These are phyloP conservation scores for Philopotamus ludificatus DNA, from an alignment of 1,140 invertebrate species.

Conservation along the genomic window DNA sequence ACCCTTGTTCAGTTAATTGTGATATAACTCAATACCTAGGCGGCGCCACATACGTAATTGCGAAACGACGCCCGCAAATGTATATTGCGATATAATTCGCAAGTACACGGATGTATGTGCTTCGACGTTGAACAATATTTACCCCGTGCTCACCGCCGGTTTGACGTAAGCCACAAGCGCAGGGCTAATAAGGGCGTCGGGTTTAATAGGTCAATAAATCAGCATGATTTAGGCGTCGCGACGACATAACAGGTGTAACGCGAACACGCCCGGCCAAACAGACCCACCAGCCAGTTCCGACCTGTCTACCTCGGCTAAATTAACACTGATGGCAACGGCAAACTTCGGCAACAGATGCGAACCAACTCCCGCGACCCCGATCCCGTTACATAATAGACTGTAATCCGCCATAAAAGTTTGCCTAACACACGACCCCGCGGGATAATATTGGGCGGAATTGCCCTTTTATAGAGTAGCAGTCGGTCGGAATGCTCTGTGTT, in stretches of 20 bases:
- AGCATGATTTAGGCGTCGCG: conserved; percentile 6
- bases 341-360: conserved; percentile 13
- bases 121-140: not conserved
- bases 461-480: too few species aligned
- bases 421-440: not conserved
- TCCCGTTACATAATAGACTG: not conserved
- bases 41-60: too few species aligned
- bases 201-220: conserved; percentile 17
- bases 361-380: not conserved
- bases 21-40: too few species aligned
- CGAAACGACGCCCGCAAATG: too few species aligned
- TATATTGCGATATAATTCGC: not conserved
- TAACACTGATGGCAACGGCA: conserved; percentile 26
- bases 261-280: not conserved
- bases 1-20: too few species aligned
- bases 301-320: conserved; percentile 13
- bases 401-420: not conserved
- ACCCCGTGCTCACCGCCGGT: not conserved
- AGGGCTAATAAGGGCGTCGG: conserved; percentile 7
- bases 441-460: too few species aligned
- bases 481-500: too few species aligned
- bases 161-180: not conserved
- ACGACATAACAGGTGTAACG: conserved; percentile 17
- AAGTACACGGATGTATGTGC: not conserved
- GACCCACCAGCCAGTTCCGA: not conserved